Percentiles rank a stretch among this genome's conserved stretches.
phyloP scores from a whole-genome alignment of 2,888 invertebrate genomes.

The Epiblema foenella region DNA sequence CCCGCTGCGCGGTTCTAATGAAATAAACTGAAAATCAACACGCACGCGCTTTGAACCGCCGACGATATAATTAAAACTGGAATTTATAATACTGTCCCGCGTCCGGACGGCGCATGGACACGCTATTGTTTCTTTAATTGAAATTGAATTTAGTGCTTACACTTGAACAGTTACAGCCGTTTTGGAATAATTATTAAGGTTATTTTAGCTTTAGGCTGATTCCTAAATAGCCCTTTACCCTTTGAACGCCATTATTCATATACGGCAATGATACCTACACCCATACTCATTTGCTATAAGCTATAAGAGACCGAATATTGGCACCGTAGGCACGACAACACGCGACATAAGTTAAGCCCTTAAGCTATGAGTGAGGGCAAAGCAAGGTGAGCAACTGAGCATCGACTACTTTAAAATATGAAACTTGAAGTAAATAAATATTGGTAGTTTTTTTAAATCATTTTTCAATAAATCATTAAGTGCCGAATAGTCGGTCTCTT shows the following conservation, averaged over 20 bases:
- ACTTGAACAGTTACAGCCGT: conserved; percentile 32
- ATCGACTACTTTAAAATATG: too few relatives aligned
- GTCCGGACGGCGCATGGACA: conserved; percentile 65
- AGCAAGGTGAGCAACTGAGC: too few relatives aligned
- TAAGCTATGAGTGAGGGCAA: too few relatives aligned
- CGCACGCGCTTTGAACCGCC: conserved; percentile 62
- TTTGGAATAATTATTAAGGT: conserved; percentile 15
- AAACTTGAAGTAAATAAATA: too few relatives aligned
- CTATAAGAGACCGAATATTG: too few relatives aligned
- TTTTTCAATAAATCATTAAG: too few relatives aligned
- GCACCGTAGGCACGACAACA: too few relatives aligned
- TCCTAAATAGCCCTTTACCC: not conserved
- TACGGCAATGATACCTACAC: too few relatives aligned
- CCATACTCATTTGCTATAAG: too few relatives aligned
- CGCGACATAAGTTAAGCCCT: too few relatives aligned
- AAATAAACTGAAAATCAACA: conserved; percentile 86
- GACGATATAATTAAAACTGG: conserved; percentile 77
- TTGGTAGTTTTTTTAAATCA: too few relatives aligned
- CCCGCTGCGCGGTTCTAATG: conserved; percentile 83
- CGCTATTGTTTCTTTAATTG: conserved; percentile 61
- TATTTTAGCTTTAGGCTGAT: conserved; percentile 9
- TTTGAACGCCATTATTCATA: not conserved
- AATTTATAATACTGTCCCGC: conserved; percentile 71
- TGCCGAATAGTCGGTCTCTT: too few relatives aligned
- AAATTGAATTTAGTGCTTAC: conserved; percentile 49